Percentiles rank a stretch among this genome's conserved stretches.
These are phyloP conservation scores for Drosophila guanche DNA, from an alignment of 1,140 invertebrate species.

Conservation along the genomic window DNA sequence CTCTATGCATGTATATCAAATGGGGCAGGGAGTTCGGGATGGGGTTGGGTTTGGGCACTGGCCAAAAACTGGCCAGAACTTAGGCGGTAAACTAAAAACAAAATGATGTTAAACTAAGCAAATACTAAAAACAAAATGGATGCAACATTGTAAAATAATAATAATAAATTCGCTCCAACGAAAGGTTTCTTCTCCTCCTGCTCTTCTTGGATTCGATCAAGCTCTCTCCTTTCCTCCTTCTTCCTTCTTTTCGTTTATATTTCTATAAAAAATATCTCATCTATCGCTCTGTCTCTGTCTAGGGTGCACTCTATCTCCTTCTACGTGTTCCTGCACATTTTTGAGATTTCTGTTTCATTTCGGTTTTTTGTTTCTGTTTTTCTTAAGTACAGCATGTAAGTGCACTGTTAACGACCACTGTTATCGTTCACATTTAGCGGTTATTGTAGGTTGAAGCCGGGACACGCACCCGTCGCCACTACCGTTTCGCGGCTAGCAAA, in stretches of 20 bases:
- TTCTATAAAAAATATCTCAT: constrained; percentile 70
- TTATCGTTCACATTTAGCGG: constrained; percentile 4
- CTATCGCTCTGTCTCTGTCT: constrained; percentile 33
- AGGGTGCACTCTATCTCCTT: constrained; percentile 29
- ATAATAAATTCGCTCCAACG: constrained; percentile 80
- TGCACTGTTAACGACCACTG: constrained; percentile 54
- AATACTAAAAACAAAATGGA: constrained; percentile 61
- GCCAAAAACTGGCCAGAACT: constrained; percentile 40
- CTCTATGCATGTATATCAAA: constrained; percentile 26
- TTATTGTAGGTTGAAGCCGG: constrained; percentile 7
- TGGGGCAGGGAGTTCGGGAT: neutral
- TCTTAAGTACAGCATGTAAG: constrained; percentile 76
- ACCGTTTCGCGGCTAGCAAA: constrained; percentile 31
- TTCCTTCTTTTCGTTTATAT: constrained; percentile 25
- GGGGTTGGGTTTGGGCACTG: neutral
- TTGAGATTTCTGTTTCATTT: constrained; percentile 58
- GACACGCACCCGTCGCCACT: constrained; percentile 11
- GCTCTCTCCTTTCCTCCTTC: neutral
- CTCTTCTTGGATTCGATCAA: constrained; percentile 10
- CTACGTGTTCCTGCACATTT: constrained; percentile 74
- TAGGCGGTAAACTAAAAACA: constrained; percentile 42
- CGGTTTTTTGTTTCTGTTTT: constrained; percentile 20
- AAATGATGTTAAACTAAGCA: constrained; percentile 23
- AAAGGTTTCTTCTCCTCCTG: constrained; percentile 57
- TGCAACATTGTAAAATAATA: constrained; percentile 41